Evolutionary conservation across 2,888 invertebrate genomes (phyloP), one percentile per base, ranked within the genome.

Genomic region (Apamea crenata): DNA sequence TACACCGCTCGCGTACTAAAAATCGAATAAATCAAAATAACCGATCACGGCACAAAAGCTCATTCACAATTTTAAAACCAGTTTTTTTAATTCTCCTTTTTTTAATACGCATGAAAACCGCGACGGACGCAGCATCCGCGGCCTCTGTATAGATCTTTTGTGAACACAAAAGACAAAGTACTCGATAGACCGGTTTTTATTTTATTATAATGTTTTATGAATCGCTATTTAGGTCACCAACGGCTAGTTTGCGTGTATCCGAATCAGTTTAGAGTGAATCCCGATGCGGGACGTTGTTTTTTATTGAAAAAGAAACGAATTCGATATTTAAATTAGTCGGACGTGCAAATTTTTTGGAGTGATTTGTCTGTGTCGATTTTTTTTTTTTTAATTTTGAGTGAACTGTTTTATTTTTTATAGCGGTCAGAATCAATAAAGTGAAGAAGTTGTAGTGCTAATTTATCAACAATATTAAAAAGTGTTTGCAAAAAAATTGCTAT

Each of bases 21-120:
- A 96, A 96, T 96, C 95, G 95, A 96, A 96, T 96, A 97, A 96
- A 96, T 96, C 96, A 97, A 96, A 96, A 96, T 95, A 96, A 95
- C 96, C 96, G 96, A 96, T 96, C 95, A 92, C 91, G 82, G 92
- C 86, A 96, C 96, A 96, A 97, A 95, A 94, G 95, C 94, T 94
- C 94, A 95, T 96, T 95, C 94, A 94, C 88, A 90, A 92, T 92
- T 93, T 93, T 85, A 93, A 94, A 96, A 96, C 95, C 95, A 90
- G 95, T 94, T 96, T 94, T 74, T 94, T 93, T 93, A 91, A 90
- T 88, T 89, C 87, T 87, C 81, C 84, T 91, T 93, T 92, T 92
- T 91, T 91, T 91, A 92, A 93, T 90, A 91, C 91, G 90, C 90
- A 89, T 89, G 86, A 87, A 90, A 92, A 90, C 91, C 91, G 90